Evolutionary conservation across 2,797 vertebrate species (phyloP).

Genomic region (Falco biarmicus): DNA sequence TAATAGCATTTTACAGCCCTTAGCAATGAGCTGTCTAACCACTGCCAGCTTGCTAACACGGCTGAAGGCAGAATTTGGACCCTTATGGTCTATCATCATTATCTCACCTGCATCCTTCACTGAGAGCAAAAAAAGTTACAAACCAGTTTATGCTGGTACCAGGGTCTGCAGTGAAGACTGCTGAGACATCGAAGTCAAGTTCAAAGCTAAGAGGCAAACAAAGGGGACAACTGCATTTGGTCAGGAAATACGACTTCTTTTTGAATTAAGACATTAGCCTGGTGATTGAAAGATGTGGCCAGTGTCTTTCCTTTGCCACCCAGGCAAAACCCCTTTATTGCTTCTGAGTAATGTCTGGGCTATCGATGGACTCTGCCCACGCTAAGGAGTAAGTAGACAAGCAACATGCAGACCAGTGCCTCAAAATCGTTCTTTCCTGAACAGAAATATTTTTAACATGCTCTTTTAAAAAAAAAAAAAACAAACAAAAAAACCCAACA

Average conservation of each 20-base stretch:
- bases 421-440: not conserved
- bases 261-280: not conserved
- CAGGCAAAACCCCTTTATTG: not conserved
- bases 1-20: not conserved
- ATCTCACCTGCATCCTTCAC: not conserved
- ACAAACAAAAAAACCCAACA: not conserved
- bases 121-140: not conserved
- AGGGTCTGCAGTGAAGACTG: not conserved
- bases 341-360: not conserved
- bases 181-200: not conserved
- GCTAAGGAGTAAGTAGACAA: not conserved
- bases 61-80: slow-evolving; percentile 1
- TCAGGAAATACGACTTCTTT: not conserved
- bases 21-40: not conserved
- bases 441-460: not conserved
- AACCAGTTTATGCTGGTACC: not conserved
- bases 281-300: not conserved
- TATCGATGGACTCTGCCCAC: fast-evolving
- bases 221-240: not conserved
- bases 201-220: slow-evolving; percentile 17
- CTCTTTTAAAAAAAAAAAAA: not conserved
- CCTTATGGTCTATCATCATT: not conserved
- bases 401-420: not conserved
- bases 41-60: not conserved
- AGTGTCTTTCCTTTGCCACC: not conserved